Evolutionary conservation across 1,140 invertebrate genomes (phyloP), one percentile per base, ranked within the genome.

Genomic region (Drosophila simulans): DNA sequence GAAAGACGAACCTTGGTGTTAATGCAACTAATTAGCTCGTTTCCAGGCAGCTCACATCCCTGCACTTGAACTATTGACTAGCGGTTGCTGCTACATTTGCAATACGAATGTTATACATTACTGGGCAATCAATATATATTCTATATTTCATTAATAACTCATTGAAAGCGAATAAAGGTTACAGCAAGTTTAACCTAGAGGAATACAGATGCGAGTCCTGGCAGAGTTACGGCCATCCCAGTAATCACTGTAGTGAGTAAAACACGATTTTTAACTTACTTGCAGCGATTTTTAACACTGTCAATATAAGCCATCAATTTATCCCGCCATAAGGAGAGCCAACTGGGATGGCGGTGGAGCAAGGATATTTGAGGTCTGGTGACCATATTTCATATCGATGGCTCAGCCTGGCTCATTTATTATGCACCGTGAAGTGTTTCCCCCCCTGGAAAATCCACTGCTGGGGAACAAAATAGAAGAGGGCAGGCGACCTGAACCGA

Each of bases 331-430:
- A 12, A 58, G 25, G 37, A 15, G 60, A 64, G 55, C 25, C 17
- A 49, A 43, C 37, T 37, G 22, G 56, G 60, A 59, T 59, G 45
- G 11, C 27, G 5, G 35, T 10, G 45, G 37, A 52, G 45, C 42
- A 35, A 20, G 37, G 35, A 64, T 66, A 51, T 49, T 54, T 48
- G 70, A 40, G 17, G 35, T 25, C 57, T 17, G 69, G 51, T 54
- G 52, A 55, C 71, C 74, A 72, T 86, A 74, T 74, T 81, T 81
- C 74, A 78, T 85, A 85, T 88, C 62, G 82, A 75, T 82, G 42
- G 57, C 74, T 64, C 52, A 49, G 70, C 70, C 78, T 35, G 63
- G 15, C 71, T 82, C 69, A 74, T 85, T 85, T 85, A 82, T 85
- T 82, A 85, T 78, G 79, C 59, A 58, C 39, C 42, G 66, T 60